Evolutionary conservation across 53 echinoderm and acorn worm species (phyloP).

Genomic region (Mesocentrotus franciscanus): DNA sequence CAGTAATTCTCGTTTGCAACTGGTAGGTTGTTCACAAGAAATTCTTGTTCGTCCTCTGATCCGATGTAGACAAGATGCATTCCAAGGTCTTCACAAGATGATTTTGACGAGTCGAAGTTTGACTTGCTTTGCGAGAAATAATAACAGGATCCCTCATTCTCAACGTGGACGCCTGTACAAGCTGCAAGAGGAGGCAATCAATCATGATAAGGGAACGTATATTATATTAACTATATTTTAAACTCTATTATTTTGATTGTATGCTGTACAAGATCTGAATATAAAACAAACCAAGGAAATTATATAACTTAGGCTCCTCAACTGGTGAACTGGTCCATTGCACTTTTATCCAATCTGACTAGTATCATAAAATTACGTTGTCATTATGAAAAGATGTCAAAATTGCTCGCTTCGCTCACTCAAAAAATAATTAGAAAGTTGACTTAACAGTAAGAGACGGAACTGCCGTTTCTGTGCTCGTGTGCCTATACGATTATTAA

Average conservation of each 20-base stretch:
- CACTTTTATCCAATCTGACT: neutral
- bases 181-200: neutral
- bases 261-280: too few relatives aligned
- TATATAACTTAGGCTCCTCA: neutral
- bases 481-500: neutral
- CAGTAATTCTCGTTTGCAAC: neutral
- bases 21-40: neutral
- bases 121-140: neutral
- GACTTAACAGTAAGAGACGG: too few relatives aligned
- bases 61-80: constrained; percentile 3
- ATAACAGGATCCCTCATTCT: neutral
- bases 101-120: neutral
- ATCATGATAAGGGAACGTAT: too few relatives aligned
- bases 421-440: too few relatives aligned
- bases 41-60: neutral
- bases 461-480: neutral
- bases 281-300: too few relatives aligned
- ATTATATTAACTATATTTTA: too few relatives aligned
- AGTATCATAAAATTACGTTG: too few relatives aligned
- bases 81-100: neutral
- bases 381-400: too few relatives aligned
- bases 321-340: neutral
- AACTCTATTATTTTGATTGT: too few relatives aligned
- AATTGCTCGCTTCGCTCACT: too few relatives aligned
- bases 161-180: neutral